phyloP scores from a whole-genome alignment of 23 tunicate genomes.

The Halocynthia aurantium region DNA sequence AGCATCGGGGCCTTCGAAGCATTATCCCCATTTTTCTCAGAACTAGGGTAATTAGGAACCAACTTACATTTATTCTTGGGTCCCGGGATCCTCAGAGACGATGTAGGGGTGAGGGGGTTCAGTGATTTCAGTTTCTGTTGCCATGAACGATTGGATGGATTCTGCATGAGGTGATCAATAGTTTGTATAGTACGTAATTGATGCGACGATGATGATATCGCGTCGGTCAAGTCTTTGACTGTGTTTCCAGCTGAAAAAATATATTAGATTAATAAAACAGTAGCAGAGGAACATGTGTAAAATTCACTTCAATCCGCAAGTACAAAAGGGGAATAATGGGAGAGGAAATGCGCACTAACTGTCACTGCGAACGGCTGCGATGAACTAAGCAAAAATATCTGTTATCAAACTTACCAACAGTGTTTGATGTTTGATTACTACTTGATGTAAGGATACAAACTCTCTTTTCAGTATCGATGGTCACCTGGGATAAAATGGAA shows the following conservation, averaged over 20 bases:
- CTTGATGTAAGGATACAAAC: constrained; percentile 16
- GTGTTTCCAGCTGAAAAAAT: constrained; percentile 1
- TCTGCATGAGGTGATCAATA: constrained; percentile 19
- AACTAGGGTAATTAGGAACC: neutral
- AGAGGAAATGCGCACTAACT: neutral
- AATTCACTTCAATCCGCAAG: neutral
- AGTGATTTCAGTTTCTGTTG: constrained; percentile 12
- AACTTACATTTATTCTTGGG: constrained; percentile 13
- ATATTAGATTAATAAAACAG: too few relatives aligned
- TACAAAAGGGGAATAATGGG: neutral
- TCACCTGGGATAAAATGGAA: neutral
- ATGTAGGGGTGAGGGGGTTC: neutral
- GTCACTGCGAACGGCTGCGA: too few relatives aligned
- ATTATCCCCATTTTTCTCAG: neutral
- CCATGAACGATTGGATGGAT: constrained; percentile 8
- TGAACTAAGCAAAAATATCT: too few relatives aligned
- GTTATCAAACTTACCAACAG: constrained; percentile 8
- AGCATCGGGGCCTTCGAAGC: neutral
- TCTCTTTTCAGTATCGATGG: constrained; percentile 8
- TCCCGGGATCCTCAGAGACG: constrained; percentile 13
- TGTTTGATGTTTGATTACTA: neutral
- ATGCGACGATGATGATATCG: constrained; percentile 11
- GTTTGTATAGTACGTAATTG: constrained; percentile 13
- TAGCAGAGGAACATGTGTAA: neutral
- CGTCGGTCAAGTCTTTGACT: constrained; percentile 4